A percentile compares a stretch with the other conserved stretches of the same genome.
These are phyloP conservation scores for Merluccius polli DNA, from an alignment of 2,797 vertebrate genomes.

Conservation along the genomic window DNA sequence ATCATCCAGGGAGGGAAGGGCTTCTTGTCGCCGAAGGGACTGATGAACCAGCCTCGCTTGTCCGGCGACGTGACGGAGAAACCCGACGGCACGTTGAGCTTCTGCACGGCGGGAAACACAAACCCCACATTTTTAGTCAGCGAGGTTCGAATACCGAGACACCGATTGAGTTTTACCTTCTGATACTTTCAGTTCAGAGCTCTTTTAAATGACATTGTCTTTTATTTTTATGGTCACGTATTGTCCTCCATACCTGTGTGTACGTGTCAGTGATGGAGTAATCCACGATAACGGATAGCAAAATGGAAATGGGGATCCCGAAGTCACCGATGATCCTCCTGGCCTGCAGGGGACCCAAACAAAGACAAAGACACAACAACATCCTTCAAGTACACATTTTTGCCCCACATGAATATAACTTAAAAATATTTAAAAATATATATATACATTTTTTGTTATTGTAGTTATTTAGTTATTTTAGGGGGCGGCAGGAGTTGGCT, in stretches of 20 bases:
- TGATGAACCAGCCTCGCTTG: constrained; percentile 94
- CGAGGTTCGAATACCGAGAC: too few relatives aligned
- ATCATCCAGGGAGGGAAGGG: constrained; percentile 96
- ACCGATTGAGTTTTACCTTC: neutral
- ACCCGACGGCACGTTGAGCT: constrained; percentile 90
- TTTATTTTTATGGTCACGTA: neutral
- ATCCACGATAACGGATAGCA: constrained; percentile 89
- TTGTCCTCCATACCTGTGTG: constrained; percentile 77
- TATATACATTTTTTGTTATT: too few relatives aligned
- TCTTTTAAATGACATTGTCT: too few relatives aligned
- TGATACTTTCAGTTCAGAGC: too few relatives aligned
- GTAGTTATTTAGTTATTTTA: too few relatives aligned
- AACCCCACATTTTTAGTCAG: too few relatives aligned
- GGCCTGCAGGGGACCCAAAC: constrained; percentile 75
- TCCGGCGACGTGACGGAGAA: constrained; percentile 92
- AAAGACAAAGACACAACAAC: neutral
- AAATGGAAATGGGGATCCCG: constrained; percentile 93
- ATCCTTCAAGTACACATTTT: too few relatives aligned
- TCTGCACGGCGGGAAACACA: constrained; percentile 70
- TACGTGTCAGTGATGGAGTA: constrained; percentile 88
- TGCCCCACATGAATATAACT: too few relatives aligned
- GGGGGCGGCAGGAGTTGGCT: too few relatives aligned
- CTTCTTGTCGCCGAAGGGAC: constrained; percentile 87
- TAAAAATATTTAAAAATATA: too few relatives aligned
- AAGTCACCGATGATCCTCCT: constrained; percentile 95